These are phyloP conservation scores for Drosophila pseudoobscura DNA, from an alignment of 1,140 invertebrate species.

Conservation along the genomic window DNA sequence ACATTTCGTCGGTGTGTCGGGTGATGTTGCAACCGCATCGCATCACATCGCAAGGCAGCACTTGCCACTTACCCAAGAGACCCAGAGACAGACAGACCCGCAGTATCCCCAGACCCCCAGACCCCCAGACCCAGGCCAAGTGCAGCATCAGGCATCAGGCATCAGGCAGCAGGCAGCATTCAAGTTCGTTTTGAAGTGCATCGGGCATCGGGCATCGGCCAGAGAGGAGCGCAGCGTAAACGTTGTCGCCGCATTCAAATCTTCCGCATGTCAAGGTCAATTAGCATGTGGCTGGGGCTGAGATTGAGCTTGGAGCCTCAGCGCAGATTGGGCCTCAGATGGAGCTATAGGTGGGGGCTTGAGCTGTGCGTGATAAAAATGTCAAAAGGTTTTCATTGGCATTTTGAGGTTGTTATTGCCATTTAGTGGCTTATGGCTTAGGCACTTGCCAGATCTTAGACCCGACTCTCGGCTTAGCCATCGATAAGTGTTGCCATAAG, in stretches of 20 bases:
- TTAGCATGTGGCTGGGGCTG: slow-evolving; percentile 59
- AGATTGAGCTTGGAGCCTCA: slow-evolving; percentile 9
- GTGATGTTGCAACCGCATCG: slow-evolving; percentile 61
- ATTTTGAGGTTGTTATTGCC: slow-evolving; percentile 71
- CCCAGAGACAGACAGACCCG: slow-evolving; percentile 18
- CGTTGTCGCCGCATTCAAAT: slow-evolving; percentile 61
- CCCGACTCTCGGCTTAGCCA: slow-evolving; percentile 37
- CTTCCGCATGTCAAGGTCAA: slow-evolving; percentile 81
- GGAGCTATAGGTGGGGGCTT: slow-evolving; percentile 9
- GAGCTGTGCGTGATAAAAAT: slow-evolving; percentile 78
- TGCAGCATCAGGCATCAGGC: slow-evolving; percentile 28
- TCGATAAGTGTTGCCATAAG: slow-evolving; percentile 66
- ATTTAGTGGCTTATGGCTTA: slow-evolving; percentile 55
- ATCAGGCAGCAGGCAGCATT: slow-evolving; percentile 11
- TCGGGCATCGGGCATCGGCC: not conserved
- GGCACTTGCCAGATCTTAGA: slow-evolving; percentile 3
- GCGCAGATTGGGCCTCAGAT: slow-evolving; percentile 5
- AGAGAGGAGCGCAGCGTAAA: not conserved
- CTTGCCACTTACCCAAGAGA: slow-evolving; percentile 44
- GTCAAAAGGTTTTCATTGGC: slow-evolving; percentile 79
- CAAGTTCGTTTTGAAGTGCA: slow-evolving; percentile 65
- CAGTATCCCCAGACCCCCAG: not conserved
- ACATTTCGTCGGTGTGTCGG: slow-evolving; percentile 32
- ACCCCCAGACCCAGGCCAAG: slow-evolving; percentile 17
- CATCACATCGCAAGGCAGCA: not conserved